Base-by-base conservation (phyloP, 2,113 vertebrate species). In the Neofelis nebulosa region DNA sequence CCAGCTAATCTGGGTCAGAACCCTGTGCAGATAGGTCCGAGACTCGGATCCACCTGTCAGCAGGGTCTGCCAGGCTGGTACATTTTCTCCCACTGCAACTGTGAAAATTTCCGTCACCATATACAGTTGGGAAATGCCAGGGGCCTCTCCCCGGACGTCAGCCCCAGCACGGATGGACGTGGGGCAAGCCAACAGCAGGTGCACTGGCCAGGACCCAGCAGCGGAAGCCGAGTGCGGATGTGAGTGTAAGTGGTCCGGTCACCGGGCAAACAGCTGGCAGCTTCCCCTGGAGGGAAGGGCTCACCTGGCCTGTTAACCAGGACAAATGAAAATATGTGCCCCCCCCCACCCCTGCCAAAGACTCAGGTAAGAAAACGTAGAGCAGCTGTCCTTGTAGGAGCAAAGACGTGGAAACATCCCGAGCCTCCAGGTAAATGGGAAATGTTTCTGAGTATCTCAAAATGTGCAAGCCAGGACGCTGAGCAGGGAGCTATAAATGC, bases 191-290 rank as follows among this genome's bases (percentile, higher is more conserved):
- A 10, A 48, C 55, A 31, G 33, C 23, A 23, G 7, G 25, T 31
- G 7, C 0, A 0, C 23, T 55, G 45, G 48, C 48, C 4, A 3
- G 83, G 19, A 4, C 8, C 1, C 4, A 2, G 36, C 45, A 92
- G 21, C 0, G 7, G 21, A 71, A 33, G 41, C 45, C 11, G 1
- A 15, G 33, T 16, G 23, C 6, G 33, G n/a, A n/a, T n/a, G 69
- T 31, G 69, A 2, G 9, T 23, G 4, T 19, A 5, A n/a, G 36
- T 13, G 29, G 73, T 21, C 29, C 1, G 16, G 74, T 14, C 27
- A n/a, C 27, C 9, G 0, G 29, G n/a, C 65, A 78, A 55, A 5
- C 71, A 23, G 8, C 16, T 73, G 25, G n/a, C 36, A 14, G 61
- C 5, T 68, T 68, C 82, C 33, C 29, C 48, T 2, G 29, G 57